A percentile compares a stretch with the other conserved stretches of the same genome.
phyloP scores from a whole-genome alignment of 30 jellyfish, hydroid and myxozoan species.

The Clytia hemisphaerica region DNA sequence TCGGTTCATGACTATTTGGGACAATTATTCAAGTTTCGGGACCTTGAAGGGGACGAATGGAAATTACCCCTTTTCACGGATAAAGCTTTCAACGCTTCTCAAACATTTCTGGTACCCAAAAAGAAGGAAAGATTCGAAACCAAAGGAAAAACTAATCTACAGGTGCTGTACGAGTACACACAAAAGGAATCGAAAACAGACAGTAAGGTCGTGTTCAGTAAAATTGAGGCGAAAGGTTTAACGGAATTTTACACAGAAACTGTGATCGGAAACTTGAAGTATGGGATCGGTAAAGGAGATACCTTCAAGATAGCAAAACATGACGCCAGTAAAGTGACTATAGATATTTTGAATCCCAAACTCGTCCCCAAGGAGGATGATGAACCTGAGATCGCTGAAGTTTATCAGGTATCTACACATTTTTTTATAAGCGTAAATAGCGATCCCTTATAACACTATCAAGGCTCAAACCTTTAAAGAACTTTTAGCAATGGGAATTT shows the following conservation, averaged over 20 bases:
- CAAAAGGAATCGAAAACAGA: conserved; percentile 34
- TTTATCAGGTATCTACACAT: too few relatives aligned
- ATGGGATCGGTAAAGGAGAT: conserved; percentile 70
- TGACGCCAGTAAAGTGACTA: conserved; percentile 51
- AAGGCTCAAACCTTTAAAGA: too few relatives aligned
- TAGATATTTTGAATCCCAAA: conserved; percentile 52
- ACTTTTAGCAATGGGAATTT: too few relatives aligned
- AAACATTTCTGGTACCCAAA: too few relatives aligned
- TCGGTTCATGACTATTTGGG: conserved; percentile 22
- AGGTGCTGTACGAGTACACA: conserved; percentile 53
- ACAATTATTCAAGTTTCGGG: conserved; percentile 17
- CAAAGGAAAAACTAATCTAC: conserved; percentile 42
- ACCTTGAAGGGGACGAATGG: conserved; percentile 9
- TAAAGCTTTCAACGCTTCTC: background rate
- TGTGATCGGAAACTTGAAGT: conserved; percentile 45
- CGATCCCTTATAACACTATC: too few relatives aligned
- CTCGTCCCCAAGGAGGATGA: conserved; percentile 10
- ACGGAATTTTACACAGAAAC: conserved; percentile 34
- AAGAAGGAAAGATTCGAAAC: background rate
- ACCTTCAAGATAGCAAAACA: conserved; percentile 64
- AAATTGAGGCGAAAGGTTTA: conserved; percentile 10
- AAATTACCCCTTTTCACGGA: conserved; percentile 24
- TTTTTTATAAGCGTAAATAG: too few relatives aligned
- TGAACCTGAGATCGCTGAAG: too few relatives aligned
- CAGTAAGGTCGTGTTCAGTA: conserved; percentile 4